Conservation (phyloP, 2,888 invertebrate genomes). For the Ceriagrion tenellum region DNA sequence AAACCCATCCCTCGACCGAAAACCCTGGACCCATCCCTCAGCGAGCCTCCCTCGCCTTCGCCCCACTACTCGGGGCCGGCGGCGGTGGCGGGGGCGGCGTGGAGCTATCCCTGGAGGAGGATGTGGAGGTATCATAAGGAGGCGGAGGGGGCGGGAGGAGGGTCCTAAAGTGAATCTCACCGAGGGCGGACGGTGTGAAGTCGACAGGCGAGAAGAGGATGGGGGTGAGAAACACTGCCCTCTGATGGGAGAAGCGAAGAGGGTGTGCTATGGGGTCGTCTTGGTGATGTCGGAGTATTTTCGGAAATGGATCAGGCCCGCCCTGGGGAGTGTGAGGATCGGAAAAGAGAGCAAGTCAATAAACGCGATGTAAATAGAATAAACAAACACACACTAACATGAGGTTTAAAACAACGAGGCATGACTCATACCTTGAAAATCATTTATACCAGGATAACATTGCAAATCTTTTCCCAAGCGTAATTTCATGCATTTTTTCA, state of each 20-base stretch:
- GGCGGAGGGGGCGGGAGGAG: not conserved
- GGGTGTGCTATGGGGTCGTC: not conserved
- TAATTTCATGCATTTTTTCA: too few relatives aligned
- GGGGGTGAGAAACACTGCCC: not conserved
- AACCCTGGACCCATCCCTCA: not conserved
- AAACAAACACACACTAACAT: not conserved
- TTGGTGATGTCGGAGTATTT: not conserved
- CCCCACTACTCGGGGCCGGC: not conserved
- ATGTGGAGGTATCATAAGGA: not conserved
- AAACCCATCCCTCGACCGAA: not conserved
- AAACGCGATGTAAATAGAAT: not conserved
- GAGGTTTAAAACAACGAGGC: not conserved
- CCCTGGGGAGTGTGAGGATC: not conserved
- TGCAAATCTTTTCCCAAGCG: too few relatives aligned
- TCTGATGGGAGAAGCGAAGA: not conserved
- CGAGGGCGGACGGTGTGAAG: slow-evolving; percentile 5
- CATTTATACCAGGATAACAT: too few relatives aligned
- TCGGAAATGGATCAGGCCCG: not conserved
- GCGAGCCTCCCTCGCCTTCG: not conserved
- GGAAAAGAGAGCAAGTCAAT: not conserved
- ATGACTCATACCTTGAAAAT: too few relatives aligned
- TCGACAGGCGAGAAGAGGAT: slow-evolving; percentile 28
- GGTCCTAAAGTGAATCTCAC: slow-evolving; percentile 53
- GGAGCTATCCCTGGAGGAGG: not conserved
- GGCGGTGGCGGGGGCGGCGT: not conserved